Base-by-base conservation (phyloP, 2,888 invertebrate species). In the Noctua fimbriata region DNA sequence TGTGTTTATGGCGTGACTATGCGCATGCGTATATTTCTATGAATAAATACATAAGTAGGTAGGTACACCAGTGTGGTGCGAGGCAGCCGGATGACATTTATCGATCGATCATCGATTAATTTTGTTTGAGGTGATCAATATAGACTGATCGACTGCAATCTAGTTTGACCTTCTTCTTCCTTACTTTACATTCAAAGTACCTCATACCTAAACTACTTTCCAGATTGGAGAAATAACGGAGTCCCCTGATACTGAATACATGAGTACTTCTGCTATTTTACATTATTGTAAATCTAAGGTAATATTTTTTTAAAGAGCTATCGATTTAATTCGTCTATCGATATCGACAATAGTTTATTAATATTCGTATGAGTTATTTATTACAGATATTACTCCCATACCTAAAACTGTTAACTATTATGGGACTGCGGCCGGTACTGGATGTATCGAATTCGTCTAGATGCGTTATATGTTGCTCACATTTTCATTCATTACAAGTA, bases 231-330 rank as follows among this genome's bases (percentile, higher is more conserved):
- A 98, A 94, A 97, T 98, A 88, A 97, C 97, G 1, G 98, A 98
- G 91, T 97, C 97, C 83, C 98, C 98, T 82, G 97, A 97, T 91
- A 97, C 97, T 65, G 97, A 98, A 88, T 97, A 97, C 87, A 97
- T 98, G 93, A 98, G 98, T 89, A 98, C 98, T 52, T 98, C 98
- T 21, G 98, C 98, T 18, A 97, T 98, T 87, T 97, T 98, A 92
- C 97, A 97, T 93, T 98, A 98, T 91, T 98, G 98, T 96, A 98
- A 98, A 96, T 97, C 97, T 77, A 98, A 98, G 96, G 97, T 97
- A 92, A 88, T 84, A 7, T 65, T 65, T 60, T 58, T 55, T 58
- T 10, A 49, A 6, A 16, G 12, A 12, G 2, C 32, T 65, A n/a
- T 55, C 41, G 0, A 36, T 32, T 41, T 49, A 24, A 24, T 49